phyloP scores from a whole-genome alignment of 2,113 vertebrate species.

The Pseudorectes ferrugineus region DNA sequence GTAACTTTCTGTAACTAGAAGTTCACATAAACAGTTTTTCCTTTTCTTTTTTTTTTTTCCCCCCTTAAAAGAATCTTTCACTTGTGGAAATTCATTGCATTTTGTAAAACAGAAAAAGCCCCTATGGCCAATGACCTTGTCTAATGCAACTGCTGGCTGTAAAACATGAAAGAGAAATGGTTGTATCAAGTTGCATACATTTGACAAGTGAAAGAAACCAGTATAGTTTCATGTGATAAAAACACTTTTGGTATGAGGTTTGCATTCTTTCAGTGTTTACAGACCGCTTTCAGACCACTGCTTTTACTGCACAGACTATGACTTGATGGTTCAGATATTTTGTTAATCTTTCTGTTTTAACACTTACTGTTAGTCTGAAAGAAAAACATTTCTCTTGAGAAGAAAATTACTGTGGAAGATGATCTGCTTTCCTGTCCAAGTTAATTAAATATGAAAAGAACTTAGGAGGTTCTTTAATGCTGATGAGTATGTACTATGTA shows the following conservation, averaged over 20 bases:
- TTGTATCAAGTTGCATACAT: background rate
- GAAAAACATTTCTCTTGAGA: background rate
- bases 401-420: background rate
- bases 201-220: slow-evolving; percentile 53
- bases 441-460: background rate
- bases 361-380: background rate
- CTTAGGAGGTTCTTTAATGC: background rate
- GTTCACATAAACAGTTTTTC: background rate
- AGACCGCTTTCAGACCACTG: background rate
- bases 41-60: too few species aligned
- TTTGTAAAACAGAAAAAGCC: background rate
- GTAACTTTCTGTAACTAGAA: background rate
- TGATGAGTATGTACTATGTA: background rate
- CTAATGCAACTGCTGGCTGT: background rate
- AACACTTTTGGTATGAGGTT: background rate
- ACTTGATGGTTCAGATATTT: background rate
- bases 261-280: background rate
- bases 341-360: background rate
- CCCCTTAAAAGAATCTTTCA: background rate
- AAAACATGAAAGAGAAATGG: slow-evolving; percentile 20
- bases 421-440: background rate
- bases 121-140: background rate
- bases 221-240: slow-evolving; percentile 3
- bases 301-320: background rate
- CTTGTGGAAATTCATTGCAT: background rate